Base-by-base conservation (phyloP, 2,888 invertebrate genomes). In the Atrina japonica region DNA sequence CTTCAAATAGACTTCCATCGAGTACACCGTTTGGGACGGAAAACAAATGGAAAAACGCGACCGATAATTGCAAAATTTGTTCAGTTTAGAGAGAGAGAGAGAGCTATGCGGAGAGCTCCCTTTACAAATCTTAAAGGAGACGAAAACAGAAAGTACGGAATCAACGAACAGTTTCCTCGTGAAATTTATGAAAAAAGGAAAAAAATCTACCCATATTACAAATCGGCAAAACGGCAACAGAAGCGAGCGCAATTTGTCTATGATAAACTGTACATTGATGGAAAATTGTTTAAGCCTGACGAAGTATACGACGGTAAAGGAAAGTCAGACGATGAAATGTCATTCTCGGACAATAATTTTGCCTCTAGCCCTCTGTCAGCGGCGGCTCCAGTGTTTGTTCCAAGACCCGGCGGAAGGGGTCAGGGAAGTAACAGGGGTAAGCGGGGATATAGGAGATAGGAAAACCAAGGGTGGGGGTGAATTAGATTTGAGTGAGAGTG, bases 51-150 rank as follows among this genome's bases (percentile, higher is more conserved):
- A 9, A 61, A 47, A 29, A 25, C 29, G 16, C 25, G 61, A 21
- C 49, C 61, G 7, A 61, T 61, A 25, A 18, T 59, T 30, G 61
- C 47, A 9, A 61, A 61, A 30, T 61, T 61, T 18, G 23, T 61
- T 1, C 29, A 23, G n/a, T 49, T 18, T 18, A 61, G 49, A 25
- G 49, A 61, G 30, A 25, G 49, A 29, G 47, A 61, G 49, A 27
- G 47, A 14, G 9, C 9, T 11, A 21, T 49, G n/a, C 3, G 61
- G 29, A 49, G 21, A 25, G 61, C 61, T 18, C 49, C 61, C 1
- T 49, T 30, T 30, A 23, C 18, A 11, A n/a, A n/a, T n/a, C 30
- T 61, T 11, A 47, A 7, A 21, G 61, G 61, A 49, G 35, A 47
- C 14, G 30, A 61, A 49, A 61, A 61, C 49, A 47, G 21, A 43